Base-by-base conservation (phyloP, 2,797 vertebrate species). In the Acanthis flammea region DNA sequence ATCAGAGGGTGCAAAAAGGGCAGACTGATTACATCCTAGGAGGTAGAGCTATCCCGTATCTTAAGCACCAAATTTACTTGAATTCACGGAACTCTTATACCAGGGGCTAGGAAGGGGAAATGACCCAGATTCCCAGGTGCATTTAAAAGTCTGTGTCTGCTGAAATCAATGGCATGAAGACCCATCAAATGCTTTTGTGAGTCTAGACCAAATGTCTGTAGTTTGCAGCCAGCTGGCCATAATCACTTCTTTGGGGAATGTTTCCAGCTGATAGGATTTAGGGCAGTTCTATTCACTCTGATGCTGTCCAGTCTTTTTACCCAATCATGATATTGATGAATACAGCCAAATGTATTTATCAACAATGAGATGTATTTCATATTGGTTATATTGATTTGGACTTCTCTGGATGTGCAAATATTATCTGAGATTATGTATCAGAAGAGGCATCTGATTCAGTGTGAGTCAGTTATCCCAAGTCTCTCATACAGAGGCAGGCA, bases 211-310 rank as follows among this genome's bases (percentile, higher is more conserved):
- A 94, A 91, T 92, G 92, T 82, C 72, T 92, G 85, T 92, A 92
- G 85, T 80, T 92, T 74, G 50, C 50, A 89, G 89, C 85, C 94
- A 96, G 94, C 92, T 95, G 88, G 67, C 74, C 78, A 35, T 87
- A 82, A 92, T 89, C 84, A 35, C 68, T 61, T 96, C 88, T 91
- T 80, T 71, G 61, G 94, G 81, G 77, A 85, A 73, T 91, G 35
- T 95, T 96, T 95, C 92, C 94, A 96, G 81, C 71, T 91, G 86
- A 87, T 95, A 86, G 76, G 86, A 95, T 93, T 94, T 91, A 87
- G 75, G 68, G 65, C 88, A 94, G 39, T 53, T 55, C 41, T 65
- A 57, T 74, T 90, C 63, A 27, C 17, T 93, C 70, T 82, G 41
- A 18, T 79, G 35, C 24, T 71, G 53, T 79, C 71, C 70, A 82